Conservation (phyloP, 2,888 invertebrate genomes). For the Prosapia bicincta region DNA sequence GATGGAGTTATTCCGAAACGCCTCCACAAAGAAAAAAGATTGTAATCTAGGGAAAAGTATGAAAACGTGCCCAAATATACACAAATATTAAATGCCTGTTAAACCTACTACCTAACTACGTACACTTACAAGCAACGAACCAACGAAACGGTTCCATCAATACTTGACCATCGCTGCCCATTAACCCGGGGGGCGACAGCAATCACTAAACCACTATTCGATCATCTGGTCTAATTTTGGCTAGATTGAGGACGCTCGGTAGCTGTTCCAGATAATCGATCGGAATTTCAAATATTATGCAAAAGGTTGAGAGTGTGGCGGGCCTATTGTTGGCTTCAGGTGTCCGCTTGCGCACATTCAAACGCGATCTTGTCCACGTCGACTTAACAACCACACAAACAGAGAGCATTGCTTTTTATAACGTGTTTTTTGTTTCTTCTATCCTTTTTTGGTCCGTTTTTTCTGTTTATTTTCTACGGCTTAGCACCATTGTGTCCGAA, state of each 20-base stretch:
- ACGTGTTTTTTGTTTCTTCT: neutral
- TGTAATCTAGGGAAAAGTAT: no score
- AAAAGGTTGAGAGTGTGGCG: neutral
- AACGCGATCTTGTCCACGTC: neutral
- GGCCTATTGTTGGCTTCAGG: neutral
- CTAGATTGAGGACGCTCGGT: neutral
- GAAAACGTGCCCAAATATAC: no score
- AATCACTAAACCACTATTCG: no score
- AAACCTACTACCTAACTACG: no score
- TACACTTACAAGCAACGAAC: no score
- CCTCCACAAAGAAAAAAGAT: no score
- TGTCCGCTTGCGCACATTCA: neutral
- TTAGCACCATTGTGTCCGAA: neutral
- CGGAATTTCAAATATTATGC: neutral
- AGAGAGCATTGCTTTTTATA: neutral
- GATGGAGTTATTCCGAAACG: no score
- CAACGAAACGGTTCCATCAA: no score
- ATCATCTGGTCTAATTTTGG: no score
- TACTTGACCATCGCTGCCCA: no score
- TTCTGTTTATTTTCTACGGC: neutral
- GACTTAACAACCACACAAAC: neutral
- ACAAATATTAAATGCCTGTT: no score
- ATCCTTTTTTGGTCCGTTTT: neutral
- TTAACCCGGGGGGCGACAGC: no score
- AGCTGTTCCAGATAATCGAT: neutral